Conservation (phyloP, 2,113 vertebrate species). For the Ursus arctos region DNA sequence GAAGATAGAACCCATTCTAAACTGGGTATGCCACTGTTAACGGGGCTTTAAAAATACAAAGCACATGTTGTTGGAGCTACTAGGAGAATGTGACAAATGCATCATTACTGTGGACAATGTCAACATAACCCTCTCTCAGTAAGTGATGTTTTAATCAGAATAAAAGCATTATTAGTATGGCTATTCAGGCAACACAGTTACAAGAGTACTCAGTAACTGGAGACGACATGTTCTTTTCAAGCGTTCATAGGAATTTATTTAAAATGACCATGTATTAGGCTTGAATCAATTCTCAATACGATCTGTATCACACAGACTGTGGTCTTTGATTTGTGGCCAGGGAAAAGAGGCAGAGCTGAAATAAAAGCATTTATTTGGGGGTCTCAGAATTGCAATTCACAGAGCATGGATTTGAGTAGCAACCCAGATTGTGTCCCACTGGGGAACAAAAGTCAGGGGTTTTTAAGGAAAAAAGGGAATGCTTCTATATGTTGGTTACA, state of each 20-base stretch:
- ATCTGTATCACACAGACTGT: neutral
- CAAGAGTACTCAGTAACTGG: neutral
- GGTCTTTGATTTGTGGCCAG: neutral
- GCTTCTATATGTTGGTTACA: neutral
- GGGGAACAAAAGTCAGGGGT: neutral
- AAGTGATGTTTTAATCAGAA: conserved; percentile 16
- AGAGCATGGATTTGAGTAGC: neutral
- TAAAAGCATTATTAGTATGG: neutral
- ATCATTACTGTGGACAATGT: neutral
- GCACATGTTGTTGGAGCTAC: neutral
- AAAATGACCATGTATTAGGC: neutral
- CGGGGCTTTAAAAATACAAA: neutral
- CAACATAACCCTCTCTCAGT: neutral
- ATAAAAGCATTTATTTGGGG: neutral
- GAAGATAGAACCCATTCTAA: neutral
- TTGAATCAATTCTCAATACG: neutral
- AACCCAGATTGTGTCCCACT: neutral
- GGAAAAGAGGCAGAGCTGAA: neutral
- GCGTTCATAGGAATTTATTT: neutral
- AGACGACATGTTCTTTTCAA: neutral
- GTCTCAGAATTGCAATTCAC: neutral
- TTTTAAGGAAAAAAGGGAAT: neutral
- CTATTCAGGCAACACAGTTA: neutral
- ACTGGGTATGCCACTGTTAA: neutral
- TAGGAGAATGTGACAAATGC: neutral